Evolutionary conservation across 2,113 vertebrate genomes (phyloP).

Genomic region (Terrapene triunguis): DNA sequence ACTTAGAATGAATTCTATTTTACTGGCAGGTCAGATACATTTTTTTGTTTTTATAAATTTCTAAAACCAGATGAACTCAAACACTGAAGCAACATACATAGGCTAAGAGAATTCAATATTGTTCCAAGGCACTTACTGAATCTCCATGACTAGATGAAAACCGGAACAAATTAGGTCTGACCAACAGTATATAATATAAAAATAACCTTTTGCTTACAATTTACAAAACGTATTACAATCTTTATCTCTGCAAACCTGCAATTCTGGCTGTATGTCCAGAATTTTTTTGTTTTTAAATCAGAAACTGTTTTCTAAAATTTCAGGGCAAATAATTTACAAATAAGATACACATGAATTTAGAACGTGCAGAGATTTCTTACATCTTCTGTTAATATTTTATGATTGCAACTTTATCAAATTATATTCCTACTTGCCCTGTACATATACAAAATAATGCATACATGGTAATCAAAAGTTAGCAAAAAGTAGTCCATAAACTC

Average conservation of each 20-base stretch:
- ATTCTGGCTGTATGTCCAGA: slow-evolving; percentile 85
- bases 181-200: slow-evolving; percentile 95
- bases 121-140: slow-evolving; percentile 95
- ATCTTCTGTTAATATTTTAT: slow-evolving; percentile 98
- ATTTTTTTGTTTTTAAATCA: slow-evolving; percentile 69
- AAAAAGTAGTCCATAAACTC: slow-evolving; percentile 91
- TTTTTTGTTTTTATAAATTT: slow-evolving; percentile 78
- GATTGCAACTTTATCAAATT: slow-evolving; percentile 91
- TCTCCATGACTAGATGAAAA: slow-evolving; percentile 86
- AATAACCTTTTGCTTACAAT: slow-evolving; percentile 99
- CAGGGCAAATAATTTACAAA: slow-evolving; percentile 97
- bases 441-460: slow-evolving; percentile 95
- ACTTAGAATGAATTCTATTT: slow-evolving; percentile 76
- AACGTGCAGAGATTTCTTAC: slow-evolving; percentile 97
- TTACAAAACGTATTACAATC: slow-evolving; percentile 98
- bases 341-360: slow-evolving; percentile 88
- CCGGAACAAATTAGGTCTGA: slow-evolving; percentile 81
- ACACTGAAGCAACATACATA: slow-evolving; percentile 80
- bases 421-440: slow-evolving; percentile 95
- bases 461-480: slow-evolving; percentile 86
- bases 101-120: slow-evolving; percentile 86
- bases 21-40: slow-evolving; percentile 90
- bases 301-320: slow-evolving; percentile 91
- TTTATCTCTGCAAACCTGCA: slow-evolving; percentile 88
- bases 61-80: slow-evolving; percentile 79